Evolutionary conservation across 2,113 vertebrate species (phyloP), one percentile per base, ranked within the genome.

Genomic region (Clarias batrachus): DNA sequence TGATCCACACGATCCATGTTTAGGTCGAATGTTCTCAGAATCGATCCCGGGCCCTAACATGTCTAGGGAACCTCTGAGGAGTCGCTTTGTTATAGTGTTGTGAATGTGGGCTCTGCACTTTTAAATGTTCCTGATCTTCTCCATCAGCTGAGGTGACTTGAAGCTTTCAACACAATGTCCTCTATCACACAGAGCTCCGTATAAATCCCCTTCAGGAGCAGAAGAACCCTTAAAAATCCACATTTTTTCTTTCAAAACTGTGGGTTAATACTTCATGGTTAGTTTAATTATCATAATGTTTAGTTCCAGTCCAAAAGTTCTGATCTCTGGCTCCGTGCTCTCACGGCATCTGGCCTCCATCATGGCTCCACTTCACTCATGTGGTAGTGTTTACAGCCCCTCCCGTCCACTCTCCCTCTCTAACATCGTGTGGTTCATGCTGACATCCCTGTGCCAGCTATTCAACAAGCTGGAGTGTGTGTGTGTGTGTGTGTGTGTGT

Each of bases 311-410:
- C 81, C 88, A 83, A 82, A 85, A 17, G 77, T 73, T 73, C 79
- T 78, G 74, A 77, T 73, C 37, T 65, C 73, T 80, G 79, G 85
- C 84, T 87, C 78, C 87, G 48, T 84, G 81, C 71, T 66, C 70
- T 27, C 63, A 54, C 81, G 57, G 86, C 92, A 91, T 91, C 89
- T 91, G 90, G 86, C 87, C 89, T 91, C 90, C 88, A 83, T 91
- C 79, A 57, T 41, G 86, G 87, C 78, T 86, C 86, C 83, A 86
- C 86, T 89, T 63, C 3, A 41, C 89, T 90, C 95, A 94, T 94
- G 91, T 94, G 93, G 92, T 91, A 94, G 85, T 89, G 87, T 93
- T 95, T 95, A 94, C 81, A 78, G 57, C 74, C 81, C 80, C 83
- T 74, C 77, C 74, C 48, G 27, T 54, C n/a, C 85, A 48, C 76